Evolutionary conservation across 2,113 vertebrate species (phyloP), one percentile per base, ranked within the genome.

Genomic region (Micronisus gabar): DNA sequence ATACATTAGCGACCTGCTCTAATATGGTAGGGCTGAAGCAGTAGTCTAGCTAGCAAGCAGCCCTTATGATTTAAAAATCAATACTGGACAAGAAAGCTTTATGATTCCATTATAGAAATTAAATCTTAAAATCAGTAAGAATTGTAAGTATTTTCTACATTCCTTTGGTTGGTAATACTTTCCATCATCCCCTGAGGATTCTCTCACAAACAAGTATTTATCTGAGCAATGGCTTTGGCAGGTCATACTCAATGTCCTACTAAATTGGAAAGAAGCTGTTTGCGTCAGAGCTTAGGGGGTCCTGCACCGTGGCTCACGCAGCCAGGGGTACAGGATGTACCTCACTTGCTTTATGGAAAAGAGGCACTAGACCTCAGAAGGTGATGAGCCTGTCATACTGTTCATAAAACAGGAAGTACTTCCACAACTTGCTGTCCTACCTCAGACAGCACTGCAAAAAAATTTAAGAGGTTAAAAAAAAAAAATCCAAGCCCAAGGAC

Each of bases 1-100:
- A 75, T 36, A 88, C 78, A 94, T 95, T 96, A 96, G 50, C 30
- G 73, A 91, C 26, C 66, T 58, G 25, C 62, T 80, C 22, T 70
- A 76, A 89, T 68, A 75, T 1, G 10, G 48, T 13, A 81, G 30
- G 65, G 43, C 47, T 81, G 63, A 86, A 88, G 63, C 41, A 90
- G 62, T 6, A 93, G 65, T 25, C 58, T 45, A 56, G 43, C 73
- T 71, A 94, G 66, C 45, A 84, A 76, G n/a, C 8, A 72, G 50
- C 50, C 89, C 25, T 15, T 53, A 65, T 13, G 5, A 75, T 72
- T 81, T 20, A 15, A 55, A 61, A 91, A 56, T 81, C 94, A 89
- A 75, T 91, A 89, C 40, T 29, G 29, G 34, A 65, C 29, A 81
- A 81, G 73, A 94, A 84, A 68, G 70, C 58, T 81, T 95, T 88